Evolutionary conservation across 1,140 invertebrate species (phyloP).

Genomic region (Oreohelix idahoensis): DNA sequence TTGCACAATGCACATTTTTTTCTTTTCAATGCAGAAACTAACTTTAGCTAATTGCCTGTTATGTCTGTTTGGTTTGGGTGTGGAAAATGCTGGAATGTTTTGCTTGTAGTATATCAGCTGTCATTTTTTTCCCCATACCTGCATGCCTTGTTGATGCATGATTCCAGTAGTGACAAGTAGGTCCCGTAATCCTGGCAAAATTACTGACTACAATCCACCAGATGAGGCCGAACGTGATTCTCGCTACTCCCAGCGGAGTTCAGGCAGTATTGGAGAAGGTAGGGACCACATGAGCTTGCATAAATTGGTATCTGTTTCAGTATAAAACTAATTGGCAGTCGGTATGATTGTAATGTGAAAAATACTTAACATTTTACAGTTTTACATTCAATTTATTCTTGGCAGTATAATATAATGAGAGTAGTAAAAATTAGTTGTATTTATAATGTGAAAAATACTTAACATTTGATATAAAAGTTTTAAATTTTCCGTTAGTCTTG

Average conservation of each 20-base stretch:
- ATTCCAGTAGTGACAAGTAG: slow-evolving; percentile 41
- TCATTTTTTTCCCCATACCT: neutral
- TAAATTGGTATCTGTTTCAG: no score
- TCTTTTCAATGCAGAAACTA: no score
- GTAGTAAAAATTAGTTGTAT: no score
- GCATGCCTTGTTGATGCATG: slow-evolving; percentile 23
- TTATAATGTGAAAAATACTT: no score
- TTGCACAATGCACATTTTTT: no score
- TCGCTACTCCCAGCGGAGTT: slow-evolving; percentile 54
- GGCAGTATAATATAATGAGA: no score
- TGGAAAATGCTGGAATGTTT: neutral
- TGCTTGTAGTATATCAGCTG: neutral
- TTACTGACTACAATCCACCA: slow-evolving; percentile 56
- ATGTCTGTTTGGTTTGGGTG: neutral
- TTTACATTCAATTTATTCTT: no score
- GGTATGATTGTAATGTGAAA: neutral
- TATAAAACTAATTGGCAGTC: no score
- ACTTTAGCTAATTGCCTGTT: no score
- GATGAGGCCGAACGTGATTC: slow-evolving; percentile 43
- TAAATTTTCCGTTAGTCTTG: no score
- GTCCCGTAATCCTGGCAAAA: slow-evolving; percentile 55
- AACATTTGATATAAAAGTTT: no score
- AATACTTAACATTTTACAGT: no score
- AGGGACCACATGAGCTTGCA: slow-evolving; percentile 1
- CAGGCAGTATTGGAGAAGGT: slow-evolving; percentile 54